Base-by-base conservation (phyloP, 2,113 vertebrate species). In the Saguinus imperator region DNA sequence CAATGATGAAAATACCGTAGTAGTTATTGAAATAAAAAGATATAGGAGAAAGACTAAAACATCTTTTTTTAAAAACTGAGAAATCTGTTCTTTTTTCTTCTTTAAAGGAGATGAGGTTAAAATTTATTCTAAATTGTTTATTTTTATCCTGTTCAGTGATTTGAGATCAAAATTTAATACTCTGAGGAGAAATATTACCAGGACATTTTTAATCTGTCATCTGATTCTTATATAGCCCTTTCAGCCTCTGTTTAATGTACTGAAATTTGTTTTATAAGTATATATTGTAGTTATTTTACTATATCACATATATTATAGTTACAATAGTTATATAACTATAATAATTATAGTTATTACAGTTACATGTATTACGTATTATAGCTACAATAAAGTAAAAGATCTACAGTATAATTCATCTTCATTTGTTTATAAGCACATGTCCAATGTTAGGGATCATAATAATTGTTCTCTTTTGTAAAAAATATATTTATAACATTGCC, bases 1-100 rank as follows among this genome's bases (percentile, higher is more conserved):
- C 86, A 87, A 68, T 97, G 95, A 97, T 96, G 64, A 98, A 98
- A 97, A 94, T 96, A 70, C 57, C 92, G 79, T 35, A 87, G 2
- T 12, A n/a, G 58, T 89, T 94, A 73, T 11, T 93, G 21, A 91
- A 85, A 94, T 79, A 97, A 94, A 97, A 84, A 91, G 40, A 66
- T 92, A 23, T 35, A 93, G 10, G 72, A 14, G 17, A 93, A 95
- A 85, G 8, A 1, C 32, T 43, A 50, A 90, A 64, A 77, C 91
- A 94, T 50, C 77, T 98, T 97, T 57, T 84, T 18, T 64, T 17
- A 68, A 95, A 95, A 97, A 97, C 88, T 55, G 43, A 90, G 2
- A 66, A 37, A 76, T 92, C 86, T 98, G 68, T 92, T 57, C 52
- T 80, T 76, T 94, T 93, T 82, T 68, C 92, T 94, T 95, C 3